Evolutionary conservation across 2,888 invertebrate genomes (phyloP).

Genomic region (Drosophila melanosoma): DNA sequence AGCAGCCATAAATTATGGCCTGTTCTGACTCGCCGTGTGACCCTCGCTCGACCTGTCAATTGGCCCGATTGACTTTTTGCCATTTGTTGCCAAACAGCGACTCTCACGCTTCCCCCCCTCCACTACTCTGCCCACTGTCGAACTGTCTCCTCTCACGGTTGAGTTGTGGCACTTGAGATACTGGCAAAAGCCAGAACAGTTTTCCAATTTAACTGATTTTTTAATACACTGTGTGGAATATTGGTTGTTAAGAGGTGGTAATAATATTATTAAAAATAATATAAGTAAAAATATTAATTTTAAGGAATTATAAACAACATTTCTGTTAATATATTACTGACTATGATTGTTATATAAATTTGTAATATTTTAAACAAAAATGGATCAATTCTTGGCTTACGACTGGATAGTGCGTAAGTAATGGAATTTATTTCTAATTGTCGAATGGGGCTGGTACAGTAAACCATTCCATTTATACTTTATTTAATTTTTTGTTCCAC

Average conservation of each 20-base stretch:
- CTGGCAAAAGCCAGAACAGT: neutral
- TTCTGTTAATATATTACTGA: neutral
- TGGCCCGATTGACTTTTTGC: constrained; percentile 75
- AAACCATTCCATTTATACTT: too few relatives aligned
- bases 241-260: neutral
- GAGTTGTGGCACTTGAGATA: constrained; percentile 71
- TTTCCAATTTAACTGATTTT: neutral
- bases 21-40: constrained; percentile 69
- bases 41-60: constrained; percentile 59
- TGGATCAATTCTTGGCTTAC: neutral
- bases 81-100: constrained; percentile 38
- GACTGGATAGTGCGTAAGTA: neutral
- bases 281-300: too few relatives aligned
- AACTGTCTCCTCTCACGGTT: constrained; percentile 34
- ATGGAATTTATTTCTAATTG: neutral
- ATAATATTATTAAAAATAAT: too few relatives aligned
- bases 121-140: constrained; percentile 11
- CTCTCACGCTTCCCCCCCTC: constrained; percentile 33
- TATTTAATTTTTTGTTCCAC: too few relatives aligned
- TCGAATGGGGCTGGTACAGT: neutral
- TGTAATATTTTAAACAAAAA: neutral
- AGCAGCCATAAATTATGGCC: constrained; percentile 78
- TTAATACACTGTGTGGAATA: neutral
- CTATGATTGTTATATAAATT: neutral
- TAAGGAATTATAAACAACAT: neutral